Evolutionary conservation across 2,888 invertebrate species (phyloP).

Genomic region (Caradrina kadenii): DNA sequence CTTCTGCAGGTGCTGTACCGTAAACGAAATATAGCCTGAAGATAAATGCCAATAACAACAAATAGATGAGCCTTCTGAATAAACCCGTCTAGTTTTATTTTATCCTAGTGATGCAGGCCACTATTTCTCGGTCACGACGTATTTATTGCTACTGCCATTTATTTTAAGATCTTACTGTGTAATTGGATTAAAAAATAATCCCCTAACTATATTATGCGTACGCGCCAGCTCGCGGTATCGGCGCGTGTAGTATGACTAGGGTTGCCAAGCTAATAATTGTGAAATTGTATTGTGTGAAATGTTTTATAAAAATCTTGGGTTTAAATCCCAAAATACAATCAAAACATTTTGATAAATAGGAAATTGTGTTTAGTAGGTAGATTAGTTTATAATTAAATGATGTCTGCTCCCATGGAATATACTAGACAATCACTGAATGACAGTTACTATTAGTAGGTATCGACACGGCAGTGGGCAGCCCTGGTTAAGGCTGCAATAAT

Average conservation of each 20-base stretch:
- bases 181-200: slow-evolving; percentile 69
- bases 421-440: background rate
- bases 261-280: slow-evolving; percentile 25
- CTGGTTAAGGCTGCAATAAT: slow-evolving; percentile 8
- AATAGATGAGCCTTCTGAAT: slow-evolving; percentile 38
- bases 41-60: slow-evolving; percentile 12
- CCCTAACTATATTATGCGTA: slow-evolving; percentile 44
- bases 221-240: slow-evolving; percentile 36
- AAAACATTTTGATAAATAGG: too few relatives aligned
- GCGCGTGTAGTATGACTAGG: slow-evolving; percentile 11
- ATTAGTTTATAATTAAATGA: background rate
- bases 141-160: slow-evolving; percentile 69
- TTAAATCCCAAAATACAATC: background rate
- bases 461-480: slow-evolving; percentile 8
- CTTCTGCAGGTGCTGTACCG: slow-evolving; percentile 28
- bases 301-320: background rate
- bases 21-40: slow-evolving; percentile 9
- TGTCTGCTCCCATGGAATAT: background rate
- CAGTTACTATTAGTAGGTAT: background rate
- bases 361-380: too few relatives aligned
- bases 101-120: slow-evolving; percentile 66
- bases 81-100: slow-evolving; percentile 65
- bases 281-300: too few relatives aligned
- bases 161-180: slow-evolving; percentile 69
- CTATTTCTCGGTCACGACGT: slow-evolving; percentile 66